Evolutionary conservation across 2,113 vertebrate species (phyloP).

Genomic region (Actenoides hombroni): DNA sequence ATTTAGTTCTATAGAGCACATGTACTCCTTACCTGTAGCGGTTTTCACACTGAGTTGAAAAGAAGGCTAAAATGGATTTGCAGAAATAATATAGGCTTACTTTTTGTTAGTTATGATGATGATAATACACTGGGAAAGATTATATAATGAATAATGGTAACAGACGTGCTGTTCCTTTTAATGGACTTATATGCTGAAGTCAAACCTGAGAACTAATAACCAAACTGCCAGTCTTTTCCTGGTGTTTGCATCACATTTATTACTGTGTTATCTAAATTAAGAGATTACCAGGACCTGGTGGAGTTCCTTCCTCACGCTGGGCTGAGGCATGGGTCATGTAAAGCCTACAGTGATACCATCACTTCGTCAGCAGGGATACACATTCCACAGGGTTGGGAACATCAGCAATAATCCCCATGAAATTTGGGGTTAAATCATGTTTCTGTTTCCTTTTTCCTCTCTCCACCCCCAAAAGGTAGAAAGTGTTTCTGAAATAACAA

Average conservation of each 20-base stretch:
- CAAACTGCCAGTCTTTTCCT: not conserved
- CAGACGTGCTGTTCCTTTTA: not conserved
- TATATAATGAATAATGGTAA: not conserved
- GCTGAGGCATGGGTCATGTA: not conserved
- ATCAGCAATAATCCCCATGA: not conserved
- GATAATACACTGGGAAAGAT: not conserved
- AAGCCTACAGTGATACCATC: not conserved
- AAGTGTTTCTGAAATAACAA: not conserved
- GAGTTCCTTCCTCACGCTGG: not conserved
- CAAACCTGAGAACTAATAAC: not conserved
- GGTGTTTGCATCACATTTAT: not conserved
- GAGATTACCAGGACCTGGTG: not conserved
- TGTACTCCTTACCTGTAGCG: not conserved
- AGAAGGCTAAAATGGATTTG: not conserved
- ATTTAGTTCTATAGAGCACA: not conserved
- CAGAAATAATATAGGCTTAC: not conserved
- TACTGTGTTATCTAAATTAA: not conserved
- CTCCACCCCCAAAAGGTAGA: not conserved
- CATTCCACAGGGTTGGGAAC: not conserved
- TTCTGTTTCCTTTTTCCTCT: not conserved
- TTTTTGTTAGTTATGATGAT: not conserved
- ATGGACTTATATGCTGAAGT: not conserved
- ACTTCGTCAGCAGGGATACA: not conserved
- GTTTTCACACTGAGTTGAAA: not conserved
- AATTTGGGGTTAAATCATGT: not conserved